A percentile compares a stretch with the other conserved stretches of the same genome.
Evolutionary conservation across 92 coral and sea anemone species (phyloP).

Genomic region (Epizoanthus stellaris): DNA sequence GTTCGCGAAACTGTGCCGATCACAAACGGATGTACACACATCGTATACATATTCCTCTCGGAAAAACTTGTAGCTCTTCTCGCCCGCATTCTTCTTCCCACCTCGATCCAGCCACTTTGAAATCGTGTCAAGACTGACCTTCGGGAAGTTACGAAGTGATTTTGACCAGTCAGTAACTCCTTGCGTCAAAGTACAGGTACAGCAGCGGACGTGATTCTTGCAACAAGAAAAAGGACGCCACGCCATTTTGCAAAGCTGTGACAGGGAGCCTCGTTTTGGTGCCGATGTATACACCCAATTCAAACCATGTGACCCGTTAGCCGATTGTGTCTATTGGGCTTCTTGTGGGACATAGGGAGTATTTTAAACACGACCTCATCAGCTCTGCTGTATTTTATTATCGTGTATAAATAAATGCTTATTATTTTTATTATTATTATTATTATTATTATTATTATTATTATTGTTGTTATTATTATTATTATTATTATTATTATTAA

Average conservation of each 20-base stretch:
- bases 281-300: slow-evolving; percentile 61
- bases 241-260: slow-evolving; percentile 18
- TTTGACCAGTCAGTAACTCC: background rate
- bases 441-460: too few relatives aligned
- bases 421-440: too few relatives aligned
- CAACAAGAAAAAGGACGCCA: slow-evolving; percentile 32
- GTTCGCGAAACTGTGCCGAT: slow-evolving; percentile 22
- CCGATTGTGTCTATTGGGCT: slow-evolving; percentile 58
- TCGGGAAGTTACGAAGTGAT: slow-evolving; percentile 28
- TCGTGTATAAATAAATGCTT: too few relatives aligned
- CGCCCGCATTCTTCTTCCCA: slow-evolving; percentile 52
- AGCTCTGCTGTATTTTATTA: too few relatives aligned
- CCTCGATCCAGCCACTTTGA: slow-evolving; percentile 43
- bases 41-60: slow-evolving; percentile 43
- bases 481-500: too few relatives aligned
- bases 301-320: slow-evolving; percentile 48
- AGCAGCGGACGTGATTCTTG: slow-evolving; percentile 20
- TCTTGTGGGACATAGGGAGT: too few relatives aligned
- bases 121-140: slow-evolving; percentile 30
- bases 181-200: slow-evolving; percentile 12
- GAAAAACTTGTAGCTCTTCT: slow-evolving; percentile 53
- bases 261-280: slow-evolving; percentile 26
- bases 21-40: slow-evolving; percentile 24
- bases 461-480: too few relatives aligned
- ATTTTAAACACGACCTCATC: too few relatives aligned